These are phyloP conservation scores for Eospalax fontanierii DNA, from an alignment of 2,797 vertebrate species.

Conservation along the genomic window DNA sequence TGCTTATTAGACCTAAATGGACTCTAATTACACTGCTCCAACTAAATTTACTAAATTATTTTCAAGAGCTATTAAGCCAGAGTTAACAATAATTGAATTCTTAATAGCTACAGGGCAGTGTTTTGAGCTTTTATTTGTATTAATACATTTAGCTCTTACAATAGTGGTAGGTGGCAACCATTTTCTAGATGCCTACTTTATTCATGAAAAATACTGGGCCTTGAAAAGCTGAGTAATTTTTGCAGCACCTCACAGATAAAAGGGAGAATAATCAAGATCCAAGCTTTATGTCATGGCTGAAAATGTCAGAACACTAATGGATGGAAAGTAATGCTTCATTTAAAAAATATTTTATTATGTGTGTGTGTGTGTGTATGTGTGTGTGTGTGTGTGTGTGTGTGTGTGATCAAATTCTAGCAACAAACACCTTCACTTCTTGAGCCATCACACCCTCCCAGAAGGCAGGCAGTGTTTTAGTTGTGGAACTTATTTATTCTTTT, in stretches of 20 bases:
- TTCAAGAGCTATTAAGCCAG: conserved; percentile 20
- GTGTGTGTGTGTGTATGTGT: background rate
- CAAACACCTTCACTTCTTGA: background rate
- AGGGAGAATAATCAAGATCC: background rate
- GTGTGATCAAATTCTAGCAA: background rate
- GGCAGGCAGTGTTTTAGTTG: background rate
- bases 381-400: background rate
- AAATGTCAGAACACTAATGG: conserved; percentile 26
- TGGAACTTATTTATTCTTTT: background rate
- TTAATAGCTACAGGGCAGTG: background rate
- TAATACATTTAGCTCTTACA: background rate
- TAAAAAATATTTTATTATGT: background rate
- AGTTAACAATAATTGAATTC: conserved; percentile 24
- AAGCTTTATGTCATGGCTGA: background rate
- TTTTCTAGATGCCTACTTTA: conserved; percentile 25
- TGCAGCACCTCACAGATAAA: background rate
- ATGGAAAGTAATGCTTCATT: background rate
- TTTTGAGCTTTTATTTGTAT: background rate
- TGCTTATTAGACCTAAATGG: background rate
- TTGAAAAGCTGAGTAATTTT: conserved; percentile 23
- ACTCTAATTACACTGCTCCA: background rate
- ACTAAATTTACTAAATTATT: conserved; percentile 52
- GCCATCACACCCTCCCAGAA: background rate
- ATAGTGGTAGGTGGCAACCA: background rate
- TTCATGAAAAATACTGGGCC: background rate